phyloP scores from a whole-genome alignment of 2,113 vertebrate genomes.

The Calypte anna region DNA sequence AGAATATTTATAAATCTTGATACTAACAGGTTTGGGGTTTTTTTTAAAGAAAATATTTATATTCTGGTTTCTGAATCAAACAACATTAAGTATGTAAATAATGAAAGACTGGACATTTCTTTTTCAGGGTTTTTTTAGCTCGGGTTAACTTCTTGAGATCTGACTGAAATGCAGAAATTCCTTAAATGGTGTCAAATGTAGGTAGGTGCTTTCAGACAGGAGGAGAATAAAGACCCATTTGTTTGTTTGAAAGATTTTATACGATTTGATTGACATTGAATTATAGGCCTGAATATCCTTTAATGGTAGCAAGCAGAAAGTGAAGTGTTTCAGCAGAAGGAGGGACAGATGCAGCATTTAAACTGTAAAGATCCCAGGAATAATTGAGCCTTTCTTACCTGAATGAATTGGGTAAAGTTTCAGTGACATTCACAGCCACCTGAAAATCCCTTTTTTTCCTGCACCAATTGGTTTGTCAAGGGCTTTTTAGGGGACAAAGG shows the following conservation, averaged over 20 bases:
- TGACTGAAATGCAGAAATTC: background rate
- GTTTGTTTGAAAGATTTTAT: background rate
- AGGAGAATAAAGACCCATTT: constrained; percentile 24
- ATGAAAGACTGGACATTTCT: constrained; percentile 45
- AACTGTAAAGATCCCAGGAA: background rate
- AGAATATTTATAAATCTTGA: constrained; percentile 51
- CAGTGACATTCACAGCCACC: background rate
- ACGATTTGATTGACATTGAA: background rate
- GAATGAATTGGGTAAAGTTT: background rate
- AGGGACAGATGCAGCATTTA: background rate
- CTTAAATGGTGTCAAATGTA: background rate
- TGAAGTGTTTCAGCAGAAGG: background rate
- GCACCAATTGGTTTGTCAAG: background rate
- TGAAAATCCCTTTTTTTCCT: background rate
- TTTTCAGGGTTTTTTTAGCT: background rate
- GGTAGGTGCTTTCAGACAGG: background rate
- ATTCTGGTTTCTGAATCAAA: constrained; percentile 76
- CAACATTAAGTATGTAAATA: constrained; percentile 81
- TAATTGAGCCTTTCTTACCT: background rate
- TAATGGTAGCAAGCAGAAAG: background rate
- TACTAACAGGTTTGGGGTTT: constrained; percentile 50
- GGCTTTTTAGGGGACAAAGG: background rate
- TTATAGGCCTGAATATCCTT: background rate
- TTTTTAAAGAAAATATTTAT: constrained; percentile 79
- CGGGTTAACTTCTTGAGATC: background rate